A percentile compares a stretch with the other conserved stretches of the same genome.
phyloP scores from a whole-genome alignment of 2,113 vertebrate species.

The Anas platyrhynchos region DNA sequence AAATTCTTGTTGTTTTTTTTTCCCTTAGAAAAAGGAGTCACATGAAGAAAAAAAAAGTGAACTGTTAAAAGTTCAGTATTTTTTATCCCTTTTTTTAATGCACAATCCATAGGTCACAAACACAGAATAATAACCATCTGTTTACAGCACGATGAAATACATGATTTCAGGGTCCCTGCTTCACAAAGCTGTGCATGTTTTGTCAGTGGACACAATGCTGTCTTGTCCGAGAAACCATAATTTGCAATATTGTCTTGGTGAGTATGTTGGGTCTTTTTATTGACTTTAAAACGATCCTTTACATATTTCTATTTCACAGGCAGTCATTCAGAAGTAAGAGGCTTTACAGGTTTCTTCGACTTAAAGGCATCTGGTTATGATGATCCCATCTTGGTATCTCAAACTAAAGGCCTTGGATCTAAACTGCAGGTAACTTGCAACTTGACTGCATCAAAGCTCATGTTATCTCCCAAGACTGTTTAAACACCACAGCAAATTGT shows the following conservation, averaged over 20 bases:
- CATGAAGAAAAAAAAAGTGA: background rate
- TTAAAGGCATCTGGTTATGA: constrained; percentile 84
- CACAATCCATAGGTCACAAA: background rate
- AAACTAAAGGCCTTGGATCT: constrained; percentile 85
- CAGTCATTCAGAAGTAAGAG: constrained; percentile 77
- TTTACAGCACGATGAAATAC: background rate
- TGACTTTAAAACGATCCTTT: background rate
- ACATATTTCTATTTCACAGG: constrained; percentile 64
- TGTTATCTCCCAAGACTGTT: background rate
- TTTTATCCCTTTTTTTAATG: background rate
- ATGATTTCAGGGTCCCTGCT: background rate
- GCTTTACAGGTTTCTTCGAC: constrained; percentile 84
- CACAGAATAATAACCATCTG: background rate
- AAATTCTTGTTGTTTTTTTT: background rate
- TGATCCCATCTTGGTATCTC: constrained; percentile 87
- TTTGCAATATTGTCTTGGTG: background rate
- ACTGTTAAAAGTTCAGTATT: background rate
- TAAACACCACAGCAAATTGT: background rate
- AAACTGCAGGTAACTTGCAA: constrained; percentile 84
- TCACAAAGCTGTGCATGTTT: background rate
- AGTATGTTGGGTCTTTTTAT: background rate
- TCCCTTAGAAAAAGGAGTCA: background rate
- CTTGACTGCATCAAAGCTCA: background rate
- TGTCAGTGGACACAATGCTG: background rate
- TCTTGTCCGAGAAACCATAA: background rate